A percentile compares a stretch with the other conserved stretches of the same genome.
These are phyloP conservation scores for Gortyna flavago DNA, from an alignment of 2,888 invertebrate genomes.

Conservation along the genomic window DNA sequence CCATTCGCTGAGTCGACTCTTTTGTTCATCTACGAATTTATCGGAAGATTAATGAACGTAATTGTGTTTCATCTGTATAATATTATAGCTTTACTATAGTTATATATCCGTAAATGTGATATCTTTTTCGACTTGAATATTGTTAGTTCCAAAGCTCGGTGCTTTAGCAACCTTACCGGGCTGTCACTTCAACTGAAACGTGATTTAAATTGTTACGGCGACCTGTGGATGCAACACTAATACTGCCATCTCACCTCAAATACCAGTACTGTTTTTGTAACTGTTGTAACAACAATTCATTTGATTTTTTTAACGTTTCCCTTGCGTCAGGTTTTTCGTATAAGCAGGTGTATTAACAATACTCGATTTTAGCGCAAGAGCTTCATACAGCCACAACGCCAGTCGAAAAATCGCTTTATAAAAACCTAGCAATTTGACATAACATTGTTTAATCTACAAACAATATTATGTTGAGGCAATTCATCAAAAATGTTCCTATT, in stretches of 20 bases:
- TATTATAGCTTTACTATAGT: slow-evolving; percentile 30
- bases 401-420: background rate
- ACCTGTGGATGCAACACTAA: slow-evolving; percentile 36
- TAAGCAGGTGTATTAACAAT: background rate
- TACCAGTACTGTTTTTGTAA: slow-evolving; percentile 11
- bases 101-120: slow-evolving; percentile 15
- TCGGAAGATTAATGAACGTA: slow-evolving; percentile 61
- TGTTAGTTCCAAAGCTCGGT: background rate
- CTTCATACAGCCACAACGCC: background rate
- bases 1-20: slow-evolving; percentile 60
- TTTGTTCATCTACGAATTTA: slow-evolving; percentile 63
- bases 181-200: slow-evolving; percentile 10
- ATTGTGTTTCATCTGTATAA: slow-evolving; percentile 52
- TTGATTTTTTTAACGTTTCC: slow-evolving; percentile 8
- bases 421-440: background rate
- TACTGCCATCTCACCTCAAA: slow-evolving; percentile 16
- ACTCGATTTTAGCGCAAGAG: background rate
- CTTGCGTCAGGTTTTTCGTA: background rate
- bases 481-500: background rate
- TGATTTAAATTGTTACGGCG: slow-evolving; percentile 39
- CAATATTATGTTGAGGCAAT: background rate
- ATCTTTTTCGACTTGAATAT: background rate
- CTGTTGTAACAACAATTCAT: slow-evolving; percentile 10
- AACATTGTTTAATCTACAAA: background rate
- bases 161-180: background rate